Percentiles rank a stretch among this genome's conserved stretches.
These are phyloP conservation scores for Sula dactylatra DNA, from an alignment of 2,113 vertebrate genomes.

Conservation along the genomic window DNA sequence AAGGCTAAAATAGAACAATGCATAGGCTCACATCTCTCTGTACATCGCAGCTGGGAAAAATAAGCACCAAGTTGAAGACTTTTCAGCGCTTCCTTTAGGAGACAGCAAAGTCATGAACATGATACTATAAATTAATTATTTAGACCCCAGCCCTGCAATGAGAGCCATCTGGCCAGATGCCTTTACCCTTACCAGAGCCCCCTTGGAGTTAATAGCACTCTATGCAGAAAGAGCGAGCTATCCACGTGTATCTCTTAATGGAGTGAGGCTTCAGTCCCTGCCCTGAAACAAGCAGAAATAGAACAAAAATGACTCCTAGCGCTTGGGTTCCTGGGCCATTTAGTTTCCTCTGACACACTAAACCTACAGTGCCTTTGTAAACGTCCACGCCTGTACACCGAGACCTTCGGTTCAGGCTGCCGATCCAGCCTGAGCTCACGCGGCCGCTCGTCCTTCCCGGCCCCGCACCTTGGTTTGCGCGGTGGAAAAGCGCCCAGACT, in stretches of 20 bases:
- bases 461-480: background rate
- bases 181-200: background rate
- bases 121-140: background rate
- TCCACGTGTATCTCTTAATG: fast-evolving
- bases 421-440: background rate
- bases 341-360: fast-evolving
- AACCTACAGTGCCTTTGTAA: fast-evolving
- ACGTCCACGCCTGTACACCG: fast-evolving
- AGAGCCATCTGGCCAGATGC: background rate
- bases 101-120: background rate
- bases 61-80: background rate
- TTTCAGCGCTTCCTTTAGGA: background rate
- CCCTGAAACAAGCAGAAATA: background rate
- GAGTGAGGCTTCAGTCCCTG: background rate
- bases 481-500: fast-evolving
- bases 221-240: fast-evolving
- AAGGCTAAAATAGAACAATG: background rate
- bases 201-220: background rate
- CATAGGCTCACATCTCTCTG: background rate
- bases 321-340: background rate
- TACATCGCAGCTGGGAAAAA: background rate
- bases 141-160: background rate
- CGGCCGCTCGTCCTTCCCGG: background rate
- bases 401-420: background rate
- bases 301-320: background rate